Evolutionary conservation across 2,797 vertebrate species (phyloP), one percentile per base, ranked within the genome.

Genomic region (Neosilurus mollespiculum): DNA sequence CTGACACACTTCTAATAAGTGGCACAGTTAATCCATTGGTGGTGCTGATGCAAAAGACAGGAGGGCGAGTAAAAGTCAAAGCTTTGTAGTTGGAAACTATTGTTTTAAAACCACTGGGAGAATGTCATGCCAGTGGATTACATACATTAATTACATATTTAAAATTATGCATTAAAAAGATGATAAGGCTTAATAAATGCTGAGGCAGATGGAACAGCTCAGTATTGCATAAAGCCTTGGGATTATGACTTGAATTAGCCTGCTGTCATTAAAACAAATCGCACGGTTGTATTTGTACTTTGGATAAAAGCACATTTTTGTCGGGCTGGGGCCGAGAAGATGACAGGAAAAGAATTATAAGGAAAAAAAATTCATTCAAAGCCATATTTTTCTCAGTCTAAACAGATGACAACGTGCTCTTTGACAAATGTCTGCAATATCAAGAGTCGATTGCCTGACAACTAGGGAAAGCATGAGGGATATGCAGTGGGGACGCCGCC

Each of bases 381-480:
- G 54, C 76, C 78, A 83, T 81, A 87, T 86, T 88, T 87, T 85
- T 87, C 78, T 67, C 59, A 80, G 75, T 86, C 69, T 85, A 88
- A 87, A 88, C 84, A 80, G 80, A 87, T 85, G 84, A 87, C 81
- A 86, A 83, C 51, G 54, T 86, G 62, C 87, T 86, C 80, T 82
- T 73, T 89, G 87, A 85, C 88, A 87, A 86, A 88, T 89, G 85
- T 89, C 82, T 88, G 86, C 82, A 88, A 88, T 88, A 86, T 89
- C 83, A 77, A 72, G 64, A 84, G 84, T 84, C 82, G 87, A 86
- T 86, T 84, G 73, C 83, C 78, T 88, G 86, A 88, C 84, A 88
- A 84, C 81, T 87, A 82, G 64, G 34, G 54, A 79, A 79, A 69
- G 78, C 80, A 84, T 87, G 82, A 86, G 83, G 85, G 86, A 86